phyloP scores from a whole-genome alignment of 2,888 invertebrate species.

The Aphidoletes aphidimyza region DNA sequence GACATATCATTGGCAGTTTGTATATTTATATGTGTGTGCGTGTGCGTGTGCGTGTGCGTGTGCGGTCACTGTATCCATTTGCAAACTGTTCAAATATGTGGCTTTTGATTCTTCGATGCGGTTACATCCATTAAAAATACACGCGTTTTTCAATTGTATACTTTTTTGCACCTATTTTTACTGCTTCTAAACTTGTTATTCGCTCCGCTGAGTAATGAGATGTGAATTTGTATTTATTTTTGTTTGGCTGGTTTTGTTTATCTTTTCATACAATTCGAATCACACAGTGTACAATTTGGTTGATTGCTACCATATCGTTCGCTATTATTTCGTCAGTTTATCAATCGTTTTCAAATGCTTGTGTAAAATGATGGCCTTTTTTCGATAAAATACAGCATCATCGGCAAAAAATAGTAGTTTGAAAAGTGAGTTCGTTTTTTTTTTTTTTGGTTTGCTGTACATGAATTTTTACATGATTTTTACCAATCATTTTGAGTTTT shows the following conservation, averaged over 20 bases:
- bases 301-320: too few species aligned
- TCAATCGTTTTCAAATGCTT: not conserved
- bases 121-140: constrained; percentile 22
- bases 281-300: too few species aligned
- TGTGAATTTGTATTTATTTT: not conserved
- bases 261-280: too few species aligned
- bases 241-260: too few species aligned
- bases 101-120: constrained; percentile 33
- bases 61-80: not conserved
- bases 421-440: too few species aligned
- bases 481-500: not conserved
- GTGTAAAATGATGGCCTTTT: too few species aligned
- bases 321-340: not conserved
- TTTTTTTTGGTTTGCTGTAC: too few species aligned
- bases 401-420: not conserved
- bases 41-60: too few species aligned
- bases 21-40: too few species aligned
- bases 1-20: not conserved
- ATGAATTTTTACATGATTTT: not conserved
- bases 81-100: not conserved
- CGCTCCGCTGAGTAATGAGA: constrained; percentile 31
- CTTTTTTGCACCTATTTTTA: not conserved
- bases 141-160: not conserved
- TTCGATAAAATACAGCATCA: too few species aligned
- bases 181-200: constrained; percentile 20